These are phyloP conservation scores for Ophiothrix spiculata DNA, from an alignment of 35 echinoderm and acorn worm genomes.

Conservation along the genomic window DNA sequence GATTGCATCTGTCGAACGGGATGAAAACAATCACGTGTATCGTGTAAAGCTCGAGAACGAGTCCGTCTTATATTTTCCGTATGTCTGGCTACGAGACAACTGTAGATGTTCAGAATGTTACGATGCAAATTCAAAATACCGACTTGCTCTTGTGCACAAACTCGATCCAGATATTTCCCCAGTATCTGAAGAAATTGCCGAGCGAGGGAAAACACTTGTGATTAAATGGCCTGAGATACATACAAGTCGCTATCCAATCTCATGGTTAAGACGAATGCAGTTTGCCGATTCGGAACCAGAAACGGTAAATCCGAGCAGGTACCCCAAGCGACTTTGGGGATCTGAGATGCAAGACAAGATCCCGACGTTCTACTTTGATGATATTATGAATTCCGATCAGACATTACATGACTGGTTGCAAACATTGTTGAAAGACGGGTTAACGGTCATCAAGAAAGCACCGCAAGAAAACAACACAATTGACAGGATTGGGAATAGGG, in stretches of 20 bases:
- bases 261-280: not conserved
- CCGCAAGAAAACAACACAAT: not conserved
- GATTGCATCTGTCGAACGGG: not conserved
- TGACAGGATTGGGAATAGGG: slow-evolving; percentile 10
- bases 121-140: not conserved
- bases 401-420: slow-evolving; percentile 17
- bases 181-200: not conserved
- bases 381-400: slow-evolving; percentile 13
- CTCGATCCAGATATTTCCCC: slow-evolving; percentile 5
- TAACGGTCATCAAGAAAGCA: slow-evolving; percentile 5
- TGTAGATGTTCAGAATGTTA: slow-evolving; percentile 34
- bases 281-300: slow-evolving; percentile 1
- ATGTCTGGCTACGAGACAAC: slow-evolving; percentile 41
- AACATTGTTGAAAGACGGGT: not conserved
- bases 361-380: not conserved
- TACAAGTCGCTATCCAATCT: not conserved
- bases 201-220: not conserved
- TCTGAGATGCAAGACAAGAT: slow-evolving; percentile 29
- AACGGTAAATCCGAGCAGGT: not conserved
- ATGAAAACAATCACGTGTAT: not conserved
- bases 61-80: not conserved
- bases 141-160: not conserved
- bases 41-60: not conserved
- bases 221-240: slow-evolving; percentile 4
- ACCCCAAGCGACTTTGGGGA: slow-evolving; percentile 10